Conservation (phyloP, 2,888 invertebrate genomes). For the Blastobasis adustella region DNA sequence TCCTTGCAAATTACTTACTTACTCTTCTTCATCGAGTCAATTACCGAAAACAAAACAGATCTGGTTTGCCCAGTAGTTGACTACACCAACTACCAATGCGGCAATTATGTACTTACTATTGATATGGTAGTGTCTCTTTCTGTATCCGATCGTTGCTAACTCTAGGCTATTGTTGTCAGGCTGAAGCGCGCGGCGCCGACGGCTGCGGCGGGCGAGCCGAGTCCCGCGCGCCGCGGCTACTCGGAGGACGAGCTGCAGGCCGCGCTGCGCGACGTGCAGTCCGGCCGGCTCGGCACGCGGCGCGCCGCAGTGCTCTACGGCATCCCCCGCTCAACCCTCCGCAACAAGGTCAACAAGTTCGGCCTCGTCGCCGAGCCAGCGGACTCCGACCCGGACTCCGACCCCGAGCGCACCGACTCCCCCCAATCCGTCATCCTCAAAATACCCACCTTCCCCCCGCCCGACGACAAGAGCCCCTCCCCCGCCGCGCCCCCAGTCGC, state of each 20-base stretch:
- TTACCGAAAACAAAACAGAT: too few species aligned
- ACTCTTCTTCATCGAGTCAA: too few species aligned
- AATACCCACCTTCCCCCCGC: conserved; percentile 92
- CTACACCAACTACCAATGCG: too few species aligned
- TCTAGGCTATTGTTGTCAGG: conserved; percentile 40
- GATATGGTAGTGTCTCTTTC: too few species aligned
- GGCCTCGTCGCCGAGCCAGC: conserved; percentile 80
- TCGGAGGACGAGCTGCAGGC: conserved; percentile 96
- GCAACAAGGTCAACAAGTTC: conserved; percentile 94
- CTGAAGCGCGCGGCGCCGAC: conserved; percentile 43
- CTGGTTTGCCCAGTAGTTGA: too few species aligned
- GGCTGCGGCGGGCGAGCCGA: conserved; percentile 16
- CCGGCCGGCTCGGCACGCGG: conserved; percentile 93
- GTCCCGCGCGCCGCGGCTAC: conserved; percentile 85
- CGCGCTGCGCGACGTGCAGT: conserved; percentile 95
- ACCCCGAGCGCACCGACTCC: conserved; percentile 64
- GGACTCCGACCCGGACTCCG: conserved; percentile 74
- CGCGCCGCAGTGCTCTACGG: conserved; percentile 96
- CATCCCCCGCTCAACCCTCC: conserved; percentile 95
- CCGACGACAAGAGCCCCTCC: conserved; percentile 62
- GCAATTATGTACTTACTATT: too few species aligned
- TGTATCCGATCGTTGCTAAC: too few species aligned
- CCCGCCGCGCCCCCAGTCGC: conserved; percentile 62
- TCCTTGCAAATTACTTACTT: too few species aligned
- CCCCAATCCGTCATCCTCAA: conserved; percentile 87